Base-by-base conservation (phyloP, 2,797 vertebrate genomes). In the Leuciscus waleckii region DNA sequence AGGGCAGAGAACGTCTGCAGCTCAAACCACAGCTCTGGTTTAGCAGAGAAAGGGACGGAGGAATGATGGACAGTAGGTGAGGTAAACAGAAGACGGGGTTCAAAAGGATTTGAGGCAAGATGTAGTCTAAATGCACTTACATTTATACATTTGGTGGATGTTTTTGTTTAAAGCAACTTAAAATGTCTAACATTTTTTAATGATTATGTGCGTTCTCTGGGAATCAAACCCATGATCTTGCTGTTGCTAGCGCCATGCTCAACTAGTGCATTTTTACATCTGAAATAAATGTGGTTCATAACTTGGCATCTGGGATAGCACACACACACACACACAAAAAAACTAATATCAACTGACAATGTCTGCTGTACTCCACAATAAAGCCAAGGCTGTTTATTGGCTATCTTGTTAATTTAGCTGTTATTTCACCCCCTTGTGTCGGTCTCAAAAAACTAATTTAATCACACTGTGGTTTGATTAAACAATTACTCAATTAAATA, bases 1-100 rank as follows among this genome's bases (percentile, higher is more conserved):
- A 32, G 56, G 29, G 43, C 51, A 83, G 82, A 78, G 1, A 29
- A 63, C 5, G 41, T 74, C 68, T 87, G 68, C 41, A 29, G 29
- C 54, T 32, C 54, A 49, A 61, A 65, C 21, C 67, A 17, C 49
- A 73, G 58, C n/a, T 54, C 58, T 68, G 29, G 58, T 29, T 49
- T 37, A 39, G 37, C 29, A 43, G 37, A 56, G 37, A 26, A 65
- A 76, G 46, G 77, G 67, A 63, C 5, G 46, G 21, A 82, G 35
- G 51, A 23, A 41, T 4, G 11, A 56, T 56, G 35, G 79, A 41
- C 35, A 81, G 1, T 58, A 70, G 29, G 29, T 54, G 73, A 14
- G 19, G 11, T n/a, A 76, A 81, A 58, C 23, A 41, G 17, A 81
- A 17, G 16, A 69, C 13, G 10, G 16, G 67, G 16, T 61, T 26